Base-by-base conservation (phyloP, 2,888 invertebrate species). In the Hemithea aestivaria region DNA sequence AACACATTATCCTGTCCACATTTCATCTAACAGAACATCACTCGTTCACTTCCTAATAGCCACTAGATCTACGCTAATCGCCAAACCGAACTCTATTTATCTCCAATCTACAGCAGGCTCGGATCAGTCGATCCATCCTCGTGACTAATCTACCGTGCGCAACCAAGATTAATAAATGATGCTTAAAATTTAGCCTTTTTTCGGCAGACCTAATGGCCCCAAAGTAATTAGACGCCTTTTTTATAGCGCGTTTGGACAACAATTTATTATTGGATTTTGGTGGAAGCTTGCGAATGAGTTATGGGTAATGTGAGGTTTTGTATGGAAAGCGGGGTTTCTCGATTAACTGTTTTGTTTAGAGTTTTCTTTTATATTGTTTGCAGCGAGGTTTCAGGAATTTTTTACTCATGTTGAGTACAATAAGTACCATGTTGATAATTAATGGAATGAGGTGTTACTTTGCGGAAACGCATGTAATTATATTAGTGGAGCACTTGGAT, bases 101-200 rank as follows among this genome's bases (percentile, higher is more conserved):
- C 55, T 49, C 36, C 38, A 45, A 53, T 53, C 58, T 38, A 55
- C 59, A 61, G 56, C 51, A 55, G 26, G 12, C 51, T 47, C 36
- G 58, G 56, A 55, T 53, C 53, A 55, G 45, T 46, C 53, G 51
- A 43, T 60, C 69, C 68, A 79, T 80, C 75, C 65, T 63, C 60
- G 66, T 51, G 50, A 53, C 83, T 80, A 87, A 87, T 87, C 76
- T 83, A 75, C 58, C 79, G 78, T 55, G 53, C 53, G 31, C 45
- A 62, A 58, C 60, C 60, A 66, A 74, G 79, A 80, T 85, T 84
- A 83, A 85, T 77, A 81, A 85, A 85, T 82, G 78, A 68, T 57
- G 81, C 80, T 81, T 76, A 80, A 80, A 73, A 73, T 67, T 76
- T 62, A 76, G 78, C 85, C 85, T 87, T 87, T 87, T 87, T 87